Base-by-base conservation (phyloP, 2,113 vertebrate genomes). In the Ochotona princeps region DNA sequence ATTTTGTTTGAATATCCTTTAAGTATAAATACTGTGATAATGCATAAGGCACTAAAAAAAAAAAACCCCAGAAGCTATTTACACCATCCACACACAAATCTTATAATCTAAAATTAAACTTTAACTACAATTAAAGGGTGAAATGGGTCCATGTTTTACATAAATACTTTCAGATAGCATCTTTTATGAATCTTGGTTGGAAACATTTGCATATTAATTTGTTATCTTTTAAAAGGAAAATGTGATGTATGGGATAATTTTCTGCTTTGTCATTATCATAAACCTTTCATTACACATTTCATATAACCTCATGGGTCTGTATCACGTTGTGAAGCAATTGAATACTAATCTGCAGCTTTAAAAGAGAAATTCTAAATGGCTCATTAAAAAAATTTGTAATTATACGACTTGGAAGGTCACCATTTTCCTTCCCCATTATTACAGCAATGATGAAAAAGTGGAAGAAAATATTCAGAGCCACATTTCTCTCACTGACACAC, bases 301-400 rank as follows among this genome's bases (percentile, higher is more conserved):
- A 60, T 63, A 82, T 63, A 79, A 87, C 63, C 90, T 80, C 14
- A 0, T 85, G 79, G 79, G 83, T 76, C 70, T 89, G n/a, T 21
- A 61, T 66, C 54, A 90, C 12, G 81, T 35, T 66, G 51, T 1
- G 70, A 89, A 91, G 35, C 81, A 92, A 92, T 12, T 80, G 51
- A 85, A 88, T 75, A 70, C 81, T 91, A 88, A 95, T 94, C 25
- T 90, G 69, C 11, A 88, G 83, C 85, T 66, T 87, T 88, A 76
- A 75, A 84, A 95, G 69, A 66, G 8, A 91, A 79, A 90, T 95
- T 93, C n/a, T 82, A 95, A 94, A 87, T 26, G 88, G 82, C 92
- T 91, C 67, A 92, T 87, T 93, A 81, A 81, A 83, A 44, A 95
- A 95, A 74, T 91, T 54, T 84, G n/a, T 90, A 91, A 93, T 94